phyloP scores from a whole-genome alignment of 2,113 vertebrate species.

The Illadopsis cleaveri region DNA sequence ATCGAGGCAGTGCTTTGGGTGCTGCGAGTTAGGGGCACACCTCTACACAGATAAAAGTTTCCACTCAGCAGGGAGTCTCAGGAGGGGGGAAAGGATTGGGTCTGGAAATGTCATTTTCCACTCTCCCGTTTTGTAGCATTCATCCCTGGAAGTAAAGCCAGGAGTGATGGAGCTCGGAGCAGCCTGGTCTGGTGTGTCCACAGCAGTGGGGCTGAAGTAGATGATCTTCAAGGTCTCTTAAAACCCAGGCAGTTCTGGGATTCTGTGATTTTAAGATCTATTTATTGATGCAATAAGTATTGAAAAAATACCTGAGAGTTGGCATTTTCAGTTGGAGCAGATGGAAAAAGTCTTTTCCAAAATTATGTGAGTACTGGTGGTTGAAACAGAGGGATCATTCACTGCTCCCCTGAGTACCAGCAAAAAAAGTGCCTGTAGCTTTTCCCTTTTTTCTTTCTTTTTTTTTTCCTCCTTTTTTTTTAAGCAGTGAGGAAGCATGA shows the following conservation, averaged over 20 bases:
- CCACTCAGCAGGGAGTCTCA: not conserved
- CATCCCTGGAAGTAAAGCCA: not conserved
- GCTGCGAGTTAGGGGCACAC: not conserved
- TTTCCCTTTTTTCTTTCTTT: too few relatives aligned
- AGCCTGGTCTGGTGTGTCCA: not conserved
- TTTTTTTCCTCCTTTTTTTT: not conserved
- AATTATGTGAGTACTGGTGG: not conserved
- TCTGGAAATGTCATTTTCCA: not conserved
- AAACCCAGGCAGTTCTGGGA: not conserved
- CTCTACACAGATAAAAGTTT: not conserved
- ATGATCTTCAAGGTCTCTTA: not conserved
- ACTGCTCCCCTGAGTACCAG: not conserved
- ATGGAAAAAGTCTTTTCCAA: not conserved
- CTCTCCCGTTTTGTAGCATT: not conserved
- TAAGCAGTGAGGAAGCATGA: not conserved
- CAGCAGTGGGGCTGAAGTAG: not conserved
- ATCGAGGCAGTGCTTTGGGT: accelerated
- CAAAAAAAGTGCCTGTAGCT: not conserved
- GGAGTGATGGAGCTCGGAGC: not conserved
- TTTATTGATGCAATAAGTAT: not conserved
- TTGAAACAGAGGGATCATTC: not conserved
- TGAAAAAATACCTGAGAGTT: not conserved
- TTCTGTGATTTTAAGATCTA: not conserved
- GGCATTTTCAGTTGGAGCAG: not conserved
- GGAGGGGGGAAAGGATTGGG: not conserved